These are phyloP conservation scores for Bradynema listronoti DNA, from an alignment of 1,140 invertebrate genomes.

Conservation along the genomic window DNA sequence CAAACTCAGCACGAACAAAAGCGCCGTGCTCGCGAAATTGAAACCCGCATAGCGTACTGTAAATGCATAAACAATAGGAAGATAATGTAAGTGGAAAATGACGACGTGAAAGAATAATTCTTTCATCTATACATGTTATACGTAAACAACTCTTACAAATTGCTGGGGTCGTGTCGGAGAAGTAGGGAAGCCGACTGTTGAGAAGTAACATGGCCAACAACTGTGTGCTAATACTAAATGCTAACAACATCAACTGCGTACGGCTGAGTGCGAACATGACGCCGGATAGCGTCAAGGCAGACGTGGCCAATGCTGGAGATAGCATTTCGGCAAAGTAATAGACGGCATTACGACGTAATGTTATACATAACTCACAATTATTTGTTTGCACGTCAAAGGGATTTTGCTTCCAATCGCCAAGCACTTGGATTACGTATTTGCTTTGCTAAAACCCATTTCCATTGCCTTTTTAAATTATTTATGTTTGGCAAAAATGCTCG, in stretches of 20 bases:
- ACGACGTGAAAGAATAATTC: neutral
- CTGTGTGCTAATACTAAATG: slow-evolving; percentile 49
- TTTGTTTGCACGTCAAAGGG: slow-evolving; percentile 55
- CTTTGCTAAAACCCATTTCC: slow-evolving; percentile 53
- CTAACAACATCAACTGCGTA: slow-evolving; percentile 43
- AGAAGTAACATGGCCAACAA: slow-evolving; percentile 45
- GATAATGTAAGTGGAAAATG: neutral
- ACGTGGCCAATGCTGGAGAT: slow-evolving; percentile 47
- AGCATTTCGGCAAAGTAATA: slow-evolving; percentile 55
- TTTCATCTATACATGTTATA: neutral
- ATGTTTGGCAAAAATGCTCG: neutral
- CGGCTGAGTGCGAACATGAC: slow-evolving; percentile 56
- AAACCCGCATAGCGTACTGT: slow-evolving; percentile 53
- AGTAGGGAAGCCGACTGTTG: slow-evolving; percentile 50
- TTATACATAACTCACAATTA: slow-evolving; percentile 55
- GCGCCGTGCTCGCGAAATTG: slow-evolving; percentile 45
- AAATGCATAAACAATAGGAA: slow-evolving; percentile 14
- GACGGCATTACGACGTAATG: slow-evolving; percentile 50
- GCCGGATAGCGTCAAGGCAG: slow-evolving; percentile 44
- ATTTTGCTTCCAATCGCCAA: slow-evolving; percentile 54
- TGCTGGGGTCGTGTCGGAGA: slow-evolving; percentile 47
- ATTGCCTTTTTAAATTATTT: no score
- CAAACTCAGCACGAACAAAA: slow-evolving; percentile 47
- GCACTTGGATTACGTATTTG: slow-evolving; percentile 52
- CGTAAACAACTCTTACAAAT: slow-evolving; percentile 43